Evolutionary conservation across 2,888 invertebrate genomes (phyloP).

Genomic region (Acanthococcus lagerstroemiae): DNA sequence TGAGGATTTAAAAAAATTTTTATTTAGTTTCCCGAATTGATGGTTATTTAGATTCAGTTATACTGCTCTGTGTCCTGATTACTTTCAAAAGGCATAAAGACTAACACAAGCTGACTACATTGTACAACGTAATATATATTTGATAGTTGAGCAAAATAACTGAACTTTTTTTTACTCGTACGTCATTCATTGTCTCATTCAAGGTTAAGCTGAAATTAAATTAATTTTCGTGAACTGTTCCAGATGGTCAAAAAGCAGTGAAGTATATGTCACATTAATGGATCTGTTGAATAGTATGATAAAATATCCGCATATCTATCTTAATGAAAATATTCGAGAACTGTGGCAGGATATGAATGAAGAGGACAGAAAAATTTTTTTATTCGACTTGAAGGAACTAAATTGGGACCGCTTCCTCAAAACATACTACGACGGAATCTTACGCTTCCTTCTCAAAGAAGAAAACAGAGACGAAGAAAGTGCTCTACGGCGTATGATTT

Average conservation of each 20-base stretch:
- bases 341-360: conserved; percentile 4
- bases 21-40: too few relatives aligned
- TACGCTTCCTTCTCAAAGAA: conserved; percentile 3
- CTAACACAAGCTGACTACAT: too few relatives aligned
- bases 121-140: not conserved
- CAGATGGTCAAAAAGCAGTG: not conserved
- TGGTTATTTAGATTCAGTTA: too few relatives aligned
- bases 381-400: not conserved
- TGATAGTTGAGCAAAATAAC: not conserved
- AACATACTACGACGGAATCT: conserved; percentile 9
- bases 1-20: too few relatives aligned
- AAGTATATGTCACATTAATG: not conserved
- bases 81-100: too few relatives aligned
- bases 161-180: not conserved
- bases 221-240: not conserved
- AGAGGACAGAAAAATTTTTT: not conserved
- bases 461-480: not conserved
- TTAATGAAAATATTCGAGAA: conserved; percentile 8
- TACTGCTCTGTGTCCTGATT: too few relatives aligned
- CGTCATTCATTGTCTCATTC: not conserved
- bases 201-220: too few relatives aligned
- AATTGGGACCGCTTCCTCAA: not conserved
- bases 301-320: not conserved
- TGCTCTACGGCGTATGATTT: not conserved
- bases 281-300: not conserved